Evolutionary conservation across 2,113 vertebrate species (phyloP).

Genomic region (Campylomormyrus numenius): DNA sequence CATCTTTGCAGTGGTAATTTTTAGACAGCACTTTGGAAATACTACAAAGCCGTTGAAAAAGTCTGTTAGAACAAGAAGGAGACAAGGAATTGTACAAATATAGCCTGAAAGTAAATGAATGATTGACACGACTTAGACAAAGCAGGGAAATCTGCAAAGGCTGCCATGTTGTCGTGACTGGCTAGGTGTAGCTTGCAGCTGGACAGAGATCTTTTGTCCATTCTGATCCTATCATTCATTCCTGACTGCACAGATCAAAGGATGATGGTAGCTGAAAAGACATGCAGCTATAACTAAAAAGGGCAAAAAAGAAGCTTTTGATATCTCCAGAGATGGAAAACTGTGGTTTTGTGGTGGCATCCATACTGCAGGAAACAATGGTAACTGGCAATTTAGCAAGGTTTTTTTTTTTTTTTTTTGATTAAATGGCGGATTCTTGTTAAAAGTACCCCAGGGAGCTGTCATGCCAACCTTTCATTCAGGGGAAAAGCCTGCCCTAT

Average conservation of each 20-base stretch:
- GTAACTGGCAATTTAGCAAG: constrained; percentile 1
- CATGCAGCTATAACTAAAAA: neutral
- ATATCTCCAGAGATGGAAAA: constrained; percentile 18
- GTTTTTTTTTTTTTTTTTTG: neutral
- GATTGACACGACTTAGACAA: neutral
- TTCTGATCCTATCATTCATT: constrained; percentile 15
- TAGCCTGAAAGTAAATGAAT: neutral
- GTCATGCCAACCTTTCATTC: constrained; percentile 50
- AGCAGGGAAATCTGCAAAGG: neutral
- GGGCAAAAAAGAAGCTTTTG: constrained; percentile 3
- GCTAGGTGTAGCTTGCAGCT: constrained; percentile 2
- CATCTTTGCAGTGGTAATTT: neutral
- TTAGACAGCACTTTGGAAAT: neutral
- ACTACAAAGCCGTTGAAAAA: neutral
- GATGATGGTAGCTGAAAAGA: constrained; percentile 6
- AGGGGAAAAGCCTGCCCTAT: constrained; percentile 30
- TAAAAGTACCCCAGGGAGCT: neutral
- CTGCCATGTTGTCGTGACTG: constrained; percentile 33
- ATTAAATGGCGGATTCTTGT: neutral
- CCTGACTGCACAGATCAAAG: constrained; percentile 15
- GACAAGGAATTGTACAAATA: constrained; percentile 4
- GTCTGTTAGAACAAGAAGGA: neutral
- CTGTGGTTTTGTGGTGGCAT: constrained; percentile 8
- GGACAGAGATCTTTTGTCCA: neutral
- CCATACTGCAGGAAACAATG: neutral